phyloP scores from a whole-genome alignment of 2,888 invertebrate species.

The Sinodicranocentrus sp. region DNA sequence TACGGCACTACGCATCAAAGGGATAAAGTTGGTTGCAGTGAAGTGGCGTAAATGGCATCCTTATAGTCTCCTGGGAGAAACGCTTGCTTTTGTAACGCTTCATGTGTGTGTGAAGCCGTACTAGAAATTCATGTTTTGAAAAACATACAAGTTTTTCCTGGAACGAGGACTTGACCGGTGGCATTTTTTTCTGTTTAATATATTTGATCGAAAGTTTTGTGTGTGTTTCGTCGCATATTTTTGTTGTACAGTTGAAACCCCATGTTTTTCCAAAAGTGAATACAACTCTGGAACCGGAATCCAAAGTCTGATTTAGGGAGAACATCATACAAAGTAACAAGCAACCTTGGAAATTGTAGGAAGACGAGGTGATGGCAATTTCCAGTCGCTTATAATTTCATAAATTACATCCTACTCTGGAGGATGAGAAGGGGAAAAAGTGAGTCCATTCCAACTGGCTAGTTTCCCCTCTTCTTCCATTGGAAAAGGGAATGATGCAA shows the following conservation, averaged over 20 bases:
- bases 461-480: not conserved
- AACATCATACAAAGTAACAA: not conserved
- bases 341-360: not conserved
- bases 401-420: slow-evolving; percentile 13
- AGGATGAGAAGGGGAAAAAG: not conserved
- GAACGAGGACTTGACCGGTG: no score
- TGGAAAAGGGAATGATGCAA: not conserved
- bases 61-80: not conserved
- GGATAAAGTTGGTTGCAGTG: not conserved
- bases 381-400: slow-evolving; percentile 26
- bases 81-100: not conserved
- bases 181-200: no score
- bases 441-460: no score
- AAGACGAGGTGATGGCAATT: not conserved
- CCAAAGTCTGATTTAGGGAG: not conserved
- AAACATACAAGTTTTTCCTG: not conserved
- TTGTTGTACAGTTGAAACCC: not conserved
- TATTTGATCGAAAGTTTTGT: not conserved
- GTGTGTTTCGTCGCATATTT: not conserved
- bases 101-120: no score
- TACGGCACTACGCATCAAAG: not conserved
- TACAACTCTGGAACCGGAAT: not conserved
- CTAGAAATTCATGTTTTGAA: not conserved
- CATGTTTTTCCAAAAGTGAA: not conserved
- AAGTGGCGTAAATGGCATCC: not conserved